A percentile compares a stretch with the other conserved stretches of the same genome.
These are phyloP conservation scores for Galleria mellonella DNA, from an alignment of 1,140 invertebrate genomes.

Conservation along the genomic window DNA sequence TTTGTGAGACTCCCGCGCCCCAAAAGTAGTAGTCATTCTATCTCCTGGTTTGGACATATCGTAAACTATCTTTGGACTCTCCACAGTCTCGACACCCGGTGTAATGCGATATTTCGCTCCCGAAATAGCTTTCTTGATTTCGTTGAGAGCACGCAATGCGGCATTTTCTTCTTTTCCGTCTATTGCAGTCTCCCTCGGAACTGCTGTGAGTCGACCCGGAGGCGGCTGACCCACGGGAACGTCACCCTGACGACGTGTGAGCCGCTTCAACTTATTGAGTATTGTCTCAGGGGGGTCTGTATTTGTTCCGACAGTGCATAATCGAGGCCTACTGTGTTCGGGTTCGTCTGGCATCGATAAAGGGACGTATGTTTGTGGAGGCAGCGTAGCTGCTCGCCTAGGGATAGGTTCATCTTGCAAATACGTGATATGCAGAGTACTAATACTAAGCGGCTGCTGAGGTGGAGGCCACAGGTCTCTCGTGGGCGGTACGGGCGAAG, in stretches of 20 bases:
- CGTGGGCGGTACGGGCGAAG: conserved; percentile 57
- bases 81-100: conserved; percentile 38
- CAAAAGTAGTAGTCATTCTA: conserved; percentile 56
- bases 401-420: conserved; percentile 45
- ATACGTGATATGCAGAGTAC: conserved; percentile 60
- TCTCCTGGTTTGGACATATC: conserved; percentile 55
- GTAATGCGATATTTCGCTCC: conserved; percentile 54
- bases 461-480: conserved; percentile 57
- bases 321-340: conserved; percentile 24
- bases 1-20: conserved; percentile 33
- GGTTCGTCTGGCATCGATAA: conserved; percentile 29
- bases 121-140: conserved; percentile 45
- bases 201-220: conserved; percentile 29
- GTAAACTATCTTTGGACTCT: conserved; percentile 62
- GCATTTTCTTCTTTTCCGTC: conserved; percentile 32
- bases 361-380: conserved; percentile 34
- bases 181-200: conserved; percentile 25
- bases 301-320: conserved; percentile 61
- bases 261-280: conserved; percentile 21
- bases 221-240: conserved; percentile 18
- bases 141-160: conserved; percentile 31
- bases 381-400: conserved; percentile 37
- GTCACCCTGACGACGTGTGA: conserved; percentile 27
- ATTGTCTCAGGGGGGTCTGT: conserved; percentile 51
- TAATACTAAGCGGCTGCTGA: conserved; percentile 53